Base-by-base conservation (phyloP, 2,888 invertebrate genomes). In the Hirtodrosophila confusa region DNA sequence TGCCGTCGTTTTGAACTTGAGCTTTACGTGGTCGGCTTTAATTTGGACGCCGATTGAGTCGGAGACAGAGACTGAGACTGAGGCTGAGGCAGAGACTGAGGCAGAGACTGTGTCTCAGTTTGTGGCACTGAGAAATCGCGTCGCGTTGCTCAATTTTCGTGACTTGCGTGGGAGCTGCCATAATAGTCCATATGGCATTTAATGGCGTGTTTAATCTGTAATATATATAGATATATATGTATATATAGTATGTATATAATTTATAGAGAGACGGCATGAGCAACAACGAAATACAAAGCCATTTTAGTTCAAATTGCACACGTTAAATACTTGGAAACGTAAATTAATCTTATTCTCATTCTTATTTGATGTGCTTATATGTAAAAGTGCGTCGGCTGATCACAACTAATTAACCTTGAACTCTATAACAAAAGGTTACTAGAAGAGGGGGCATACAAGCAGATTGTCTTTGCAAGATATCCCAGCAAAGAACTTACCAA, bases 121-220 rank as follows among this genome's bases (percentile, higher is more conserved):
- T 53, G 48, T 53, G 66, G 51, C 66, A 67, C 71, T 78, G 78
- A 75, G 68, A 80, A 80, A 78, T 80, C 70, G 65, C 69, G 48
- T 63, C 57, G 70, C 62, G 40, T 73, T 78, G 65, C 66, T 61
- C 64, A 76, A 69, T 72, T 74, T 75, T 83, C 72, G 77, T 80
- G 80, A 84, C 78, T 79, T 75, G 78, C 80, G 86, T 86, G 75
- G 86, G 87, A 74, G 68, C 39, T 63, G 72, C 85, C 75, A 75
- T 78, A 86, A 75, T 75, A 70, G 71, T 80, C 75, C 74, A 71
- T 62, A 76, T 78, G 78, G 75, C 88, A 86, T 77, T 79, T 76
- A 78, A 68, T 75, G 72, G 63, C 70, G 73, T 69, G 62, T 65
- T 84, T 62, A 72, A 80, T 80, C 82, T 82, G 85, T 82, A 85